A percentile compares a stretch with the other conserved stretches of the same genome.
Evolutionary conservation across 2,888 invertebrate species (phyloP).

Genomic region (Leptarthrus brevirostris): DNA sequence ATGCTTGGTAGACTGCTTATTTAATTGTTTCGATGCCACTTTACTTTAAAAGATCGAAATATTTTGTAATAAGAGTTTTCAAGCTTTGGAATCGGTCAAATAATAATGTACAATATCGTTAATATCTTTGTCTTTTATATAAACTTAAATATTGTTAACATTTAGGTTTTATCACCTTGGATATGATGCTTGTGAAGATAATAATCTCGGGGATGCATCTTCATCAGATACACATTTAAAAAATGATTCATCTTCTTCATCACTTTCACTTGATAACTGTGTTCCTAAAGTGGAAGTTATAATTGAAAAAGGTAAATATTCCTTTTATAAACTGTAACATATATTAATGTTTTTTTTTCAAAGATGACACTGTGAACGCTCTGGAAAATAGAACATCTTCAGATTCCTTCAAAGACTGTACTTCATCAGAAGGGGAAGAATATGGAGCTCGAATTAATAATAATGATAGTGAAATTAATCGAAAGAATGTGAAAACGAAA

Average conservation of each 20-base stretch:
- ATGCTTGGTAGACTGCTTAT: no score
- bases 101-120: no score
- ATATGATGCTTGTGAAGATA: slow-evolving; percentile 68
- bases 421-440: slow-evolving; percentile 47
- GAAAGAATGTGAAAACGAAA: slow-evolving; percentile 6
- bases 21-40: no score
- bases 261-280: slow-evolving; percentile 1
- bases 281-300: background rate
- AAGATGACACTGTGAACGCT: slow-evolving; percentile 4
- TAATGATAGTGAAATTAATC: background rate
- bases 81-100: no score
- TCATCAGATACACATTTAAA: background rate
- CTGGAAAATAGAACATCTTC: slow-evolving; percentile 20
- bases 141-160: background rate
- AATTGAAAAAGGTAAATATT: slow-evolving; percentile 37
- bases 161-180: slow-evolving; percentile 77
- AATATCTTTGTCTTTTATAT: no score
- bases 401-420: slow-evolving; percentile 48
- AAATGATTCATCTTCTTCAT: slow-evolving; percentile 25
- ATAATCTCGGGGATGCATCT: background rate
- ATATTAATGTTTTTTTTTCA: no score
- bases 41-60: no score
- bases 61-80: no score
- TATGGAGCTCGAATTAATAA: background rate
- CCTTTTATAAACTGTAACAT: no score